A percentile compares a stretch with the other conserved stretches of the same genome.
These are phyloP conservation scores for Cryptoprocta ferox DNA, from an alignment of 2,797 vertebrate genomes.

Conservation along the genomic window DNA sequence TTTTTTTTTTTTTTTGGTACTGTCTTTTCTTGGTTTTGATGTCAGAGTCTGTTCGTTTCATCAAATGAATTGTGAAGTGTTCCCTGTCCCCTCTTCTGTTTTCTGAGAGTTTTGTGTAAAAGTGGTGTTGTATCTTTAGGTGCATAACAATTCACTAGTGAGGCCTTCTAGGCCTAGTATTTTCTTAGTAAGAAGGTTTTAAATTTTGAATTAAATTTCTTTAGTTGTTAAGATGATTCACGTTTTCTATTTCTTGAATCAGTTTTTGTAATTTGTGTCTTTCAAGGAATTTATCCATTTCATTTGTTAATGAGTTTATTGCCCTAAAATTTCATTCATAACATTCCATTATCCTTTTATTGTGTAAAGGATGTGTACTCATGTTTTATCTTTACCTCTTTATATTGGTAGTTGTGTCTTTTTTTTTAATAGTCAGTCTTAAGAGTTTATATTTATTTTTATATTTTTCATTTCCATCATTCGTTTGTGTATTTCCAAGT, in stretches of 20 bases:
- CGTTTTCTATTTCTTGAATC: background rate
- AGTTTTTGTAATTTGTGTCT: slow-evolving; percentile 48
- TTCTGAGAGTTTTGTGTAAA: slow-evolving; percentile 7
- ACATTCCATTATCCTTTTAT: background rate
- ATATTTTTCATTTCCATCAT: slow-evolving; percentile 12
- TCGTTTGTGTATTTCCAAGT: background rate
- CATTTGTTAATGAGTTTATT: slow-evolving; percentile 36
- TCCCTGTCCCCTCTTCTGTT: background rate
- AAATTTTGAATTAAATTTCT: slow-evolving; percentile 11
- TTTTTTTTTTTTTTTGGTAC: too few species aligned
- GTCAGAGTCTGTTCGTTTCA: background rate
- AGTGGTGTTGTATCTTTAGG: background rate
- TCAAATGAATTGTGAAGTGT: background rate
- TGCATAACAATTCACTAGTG: background rate
- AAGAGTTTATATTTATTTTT: background rate
- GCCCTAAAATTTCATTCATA: background rate
- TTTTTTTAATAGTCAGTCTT: background rate
- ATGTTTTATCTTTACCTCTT: background rate
- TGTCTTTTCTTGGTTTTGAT: background rate
- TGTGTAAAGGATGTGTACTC: background rate
- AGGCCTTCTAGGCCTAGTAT: background rate
- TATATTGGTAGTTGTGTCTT: slow-evolving; percentile 1
- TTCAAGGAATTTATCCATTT: background rate
- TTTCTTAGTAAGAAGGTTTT: background rate
- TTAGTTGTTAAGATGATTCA: slow-evolving; percentile 13